A percentile compares a stretch with the other conserved stretches of the same genome.
Conservation (phyloP, 2,113 vertebrate species). For the Alouatta palliata region DNA sequence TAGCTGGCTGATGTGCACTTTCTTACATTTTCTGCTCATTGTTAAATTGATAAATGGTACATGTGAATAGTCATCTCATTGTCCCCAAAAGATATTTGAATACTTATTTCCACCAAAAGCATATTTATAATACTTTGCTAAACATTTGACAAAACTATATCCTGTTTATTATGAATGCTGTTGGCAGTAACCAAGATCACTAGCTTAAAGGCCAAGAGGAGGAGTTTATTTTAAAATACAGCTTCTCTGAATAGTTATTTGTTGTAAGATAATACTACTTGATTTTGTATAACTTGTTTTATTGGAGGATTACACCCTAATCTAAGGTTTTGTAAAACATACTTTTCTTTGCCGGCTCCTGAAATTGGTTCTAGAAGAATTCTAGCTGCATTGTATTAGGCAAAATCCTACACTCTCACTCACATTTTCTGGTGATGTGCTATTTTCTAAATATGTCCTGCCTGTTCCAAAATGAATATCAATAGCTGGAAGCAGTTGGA, state of each 20-base stretch:
- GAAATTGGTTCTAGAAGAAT: constrained; percentile 40
- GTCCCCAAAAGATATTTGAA: not conserved
- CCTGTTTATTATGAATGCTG: not conserved
- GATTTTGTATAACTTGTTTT: constrained; percentile 29
- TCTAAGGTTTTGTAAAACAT: constrained; percentile 23
- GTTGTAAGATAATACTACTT: not conserved
- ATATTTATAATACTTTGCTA: not conserved
- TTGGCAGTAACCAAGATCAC: not conserved
- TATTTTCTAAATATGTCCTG: constrained; percentile 62
- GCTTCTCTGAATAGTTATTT: constrained; percentile 17
- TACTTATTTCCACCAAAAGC: not conserved
- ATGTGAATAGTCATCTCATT: not conserved
- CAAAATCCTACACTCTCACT: constrained; percentile 1
- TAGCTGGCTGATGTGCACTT: not conserved
- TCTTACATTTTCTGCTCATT: not conserved
- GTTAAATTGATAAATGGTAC: not conserved
- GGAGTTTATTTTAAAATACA: not conserved
- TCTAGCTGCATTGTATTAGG: constrained; percentile 40
- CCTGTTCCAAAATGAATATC: constrained; percentile 45
- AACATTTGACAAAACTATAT: not conserved
- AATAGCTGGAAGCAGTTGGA: constrained; percentile 38
- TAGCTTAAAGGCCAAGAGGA: not conserved
- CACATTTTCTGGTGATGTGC: constrained; percentile 59
- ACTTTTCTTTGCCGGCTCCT: constrained; percentile 29
- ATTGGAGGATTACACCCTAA: not conserved